These are phyloP conservation scores for Rutilus rutilus DNA, from an alignment of 2,113 vertebrate species.

Conservation along the genomic window DNA sequence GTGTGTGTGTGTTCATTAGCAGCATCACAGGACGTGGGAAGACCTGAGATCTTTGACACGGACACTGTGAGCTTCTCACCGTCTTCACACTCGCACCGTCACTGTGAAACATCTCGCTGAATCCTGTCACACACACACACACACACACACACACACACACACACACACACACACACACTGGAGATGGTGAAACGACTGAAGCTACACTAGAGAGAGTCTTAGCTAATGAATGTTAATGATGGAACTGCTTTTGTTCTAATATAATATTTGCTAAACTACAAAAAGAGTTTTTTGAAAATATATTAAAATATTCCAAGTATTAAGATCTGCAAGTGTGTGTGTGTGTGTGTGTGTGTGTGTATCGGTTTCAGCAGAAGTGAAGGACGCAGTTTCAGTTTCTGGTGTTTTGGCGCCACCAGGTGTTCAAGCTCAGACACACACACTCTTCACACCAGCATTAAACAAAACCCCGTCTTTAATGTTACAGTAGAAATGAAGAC, in stretches of 20 bases:
- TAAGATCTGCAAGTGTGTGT: neutral
- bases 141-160: neutral
- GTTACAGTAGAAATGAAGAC: neutral
- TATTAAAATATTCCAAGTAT: neutral
- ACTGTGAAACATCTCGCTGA: constrained; percentile 39
- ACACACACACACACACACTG: no score
- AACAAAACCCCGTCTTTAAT: constrained; percentile 37
- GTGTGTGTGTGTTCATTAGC: neutral
- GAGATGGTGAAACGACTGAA: no score
- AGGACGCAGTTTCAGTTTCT: neutral
- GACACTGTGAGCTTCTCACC: constrained; percentile 12
- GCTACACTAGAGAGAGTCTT: no score
- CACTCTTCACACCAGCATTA: neutral
- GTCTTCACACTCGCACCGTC: constrained; percentile 36
- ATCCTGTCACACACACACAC: constrained; percentile 1
- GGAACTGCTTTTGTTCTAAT: neutral
- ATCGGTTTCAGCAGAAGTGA: neutral
- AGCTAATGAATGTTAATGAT: no score
- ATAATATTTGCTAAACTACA: neutral
- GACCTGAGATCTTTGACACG: constrained; percentile 25
- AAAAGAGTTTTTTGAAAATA: neutral
- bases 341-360: neutral
- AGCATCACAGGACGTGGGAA: neutral
- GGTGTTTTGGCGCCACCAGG: constrained; percentile 33
- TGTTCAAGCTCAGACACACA: neutral